phyloP scores from a whole-genome alignment of 2,113 vertebrate species.

The Butorides virescens region DNA sequence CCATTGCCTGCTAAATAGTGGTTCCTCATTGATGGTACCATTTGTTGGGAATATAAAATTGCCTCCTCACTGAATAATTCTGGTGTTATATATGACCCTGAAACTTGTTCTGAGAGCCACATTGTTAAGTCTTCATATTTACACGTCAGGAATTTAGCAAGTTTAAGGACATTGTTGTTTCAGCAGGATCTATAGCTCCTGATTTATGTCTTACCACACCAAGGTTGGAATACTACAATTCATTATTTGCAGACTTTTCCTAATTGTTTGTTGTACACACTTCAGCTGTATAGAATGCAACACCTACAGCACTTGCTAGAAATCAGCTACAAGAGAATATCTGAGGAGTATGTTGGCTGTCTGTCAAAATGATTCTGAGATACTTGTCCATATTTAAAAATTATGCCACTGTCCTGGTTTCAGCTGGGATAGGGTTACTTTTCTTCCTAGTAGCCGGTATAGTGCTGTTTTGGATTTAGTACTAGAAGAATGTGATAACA shows the following conservation, averaged over 20 bases:
- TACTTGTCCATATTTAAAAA: not conserved
- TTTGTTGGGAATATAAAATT: not conserved
- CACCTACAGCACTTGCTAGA: not conserved
- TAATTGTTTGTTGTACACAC: not conserved
- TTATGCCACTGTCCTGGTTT: not conserved
- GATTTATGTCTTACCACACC: constrained; percentile 16
- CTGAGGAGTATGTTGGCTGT: not conserved
- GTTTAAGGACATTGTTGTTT: constrained; percentile 42
- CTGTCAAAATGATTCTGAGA: not conserved
- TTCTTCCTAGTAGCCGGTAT: no score
- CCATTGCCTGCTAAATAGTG: not conserved
- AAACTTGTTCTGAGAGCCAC: not conserved
- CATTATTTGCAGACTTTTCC: not conserved
- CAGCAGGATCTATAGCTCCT: not conserved
- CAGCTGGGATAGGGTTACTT: no score
- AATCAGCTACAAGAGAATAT: not conserved
- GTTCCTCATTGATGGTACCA: not conserved
- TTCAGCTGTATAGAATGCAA: not conserved
- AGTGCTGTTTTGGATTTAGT: no score
- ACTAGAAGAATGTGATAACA: no score
- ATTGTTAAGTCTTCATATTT: constrained; percentile 18
- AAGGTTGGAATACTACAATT: not conserved
- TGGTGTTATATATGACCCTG: constrained; percentile 9
- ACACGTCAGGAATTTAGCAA: constrained; percentile 19
- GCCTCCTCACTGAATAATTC: not conserved